phyloP scores from a whole-genome alignment of 2,113 vertebrate genomes.

The Phalacrocorax brasilianus region DNA sequence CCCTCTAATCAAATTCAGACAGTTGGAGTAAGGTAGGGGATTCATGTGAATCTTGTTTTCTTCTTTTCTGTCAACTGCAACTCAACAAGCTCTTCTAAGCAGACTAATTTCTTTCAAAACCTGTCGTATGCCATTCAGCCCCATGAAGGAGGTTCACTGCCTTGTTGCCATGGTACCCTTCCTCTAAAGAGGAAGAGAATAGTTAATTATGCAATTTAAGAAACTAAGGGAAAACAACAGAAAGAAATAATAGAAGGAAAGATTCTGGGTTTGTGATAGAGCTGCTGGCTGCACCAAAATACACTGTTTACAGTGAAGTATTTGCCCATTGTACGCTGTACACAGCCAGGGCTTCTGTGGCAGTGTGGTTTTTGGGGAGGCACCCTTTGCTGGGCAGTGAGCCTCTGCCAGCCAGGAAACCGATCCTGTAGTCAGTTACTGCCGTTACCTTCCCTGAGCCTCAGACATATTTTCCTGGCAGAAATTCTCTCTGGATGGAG shows the following conservation, averaged over 20 bases:
- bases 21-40: conserved; percentile 13
- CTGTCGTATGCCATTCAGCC: conserved; percentile 8
- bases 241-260: conserved; percentile 1
- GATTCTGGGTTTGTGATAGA: background rate
- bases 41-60: conserved; percentile 22
- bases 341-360: background rate
- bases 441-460: background rate
- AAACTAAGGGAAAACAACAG: conserved; percentile 38
- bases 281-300: conserved; percentile 9
- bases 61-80: conserved; percentile 34
- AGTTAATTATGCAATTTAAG: conserved; percentile 72
- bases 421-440: background rate
- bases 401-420: background rate
- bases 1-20: background rate
- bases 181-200: conserved; percentile 67
- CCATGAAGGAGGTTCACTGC: conserved; percentile 66
- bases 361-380: background rate
- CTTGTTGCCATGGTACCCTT: conserved; percentile 71
- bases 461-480: background rate
- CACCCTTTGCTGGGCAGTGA: background rate
- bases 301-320: background rate
- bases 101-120: conserved; percentile 53
- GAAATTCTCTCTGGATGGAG: background rate
- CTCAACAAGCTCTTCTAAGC: conserved; percentile 31
- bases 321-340: background rate